Percentiles rank a stretch among this genome's conserved stretches.
Conservation (phyloP, 2,888 invertebrate genomes). For the Dendrolimus houi region DNA sequence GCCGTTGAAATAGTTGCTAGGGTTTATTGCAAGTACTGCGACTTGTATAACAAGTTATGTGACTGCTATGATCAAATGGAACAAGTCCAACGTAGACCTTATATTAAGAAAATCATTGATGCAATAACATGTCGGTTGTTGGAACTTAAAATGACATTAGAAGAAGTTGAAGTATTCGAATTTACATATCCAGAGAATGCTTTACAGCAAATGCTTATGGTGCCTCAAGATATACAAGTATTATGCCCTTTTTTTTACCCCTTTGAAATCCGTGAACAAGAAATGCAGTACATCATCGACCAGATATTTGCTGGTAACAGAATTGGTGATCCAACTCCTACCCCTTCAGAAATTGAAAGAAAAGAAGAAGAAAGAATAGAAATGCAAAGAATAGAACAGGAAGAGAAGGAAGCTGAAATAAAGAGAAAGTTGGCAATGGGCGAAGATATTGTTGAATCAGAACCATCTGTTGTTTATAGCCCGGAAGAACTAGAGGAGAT, state of each 20-base stretch:
- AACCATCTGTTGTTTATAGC: constrained; percentile 26
- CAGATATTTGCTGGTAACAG: constrained; percentile 58
- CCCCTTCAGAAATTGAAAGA: constrained; percentile 45
- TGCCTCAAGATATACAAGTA: constrained; percentile 80
- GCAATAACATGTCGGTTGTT: constrained; percentile 74
- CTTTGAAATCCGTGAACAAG: constrained; percentile 66
- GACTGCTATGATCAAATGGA: constrained; percentile 78
- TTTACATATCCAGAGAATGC: constrained; percentile 85
- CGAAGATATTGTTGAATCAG: constrained; percentile 32
- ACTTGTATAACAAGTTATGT: constrained; percentile 73
- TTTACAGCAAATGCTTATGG: constrained; percentile 80
- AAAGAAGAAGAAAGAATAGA: constrained; percentile 39
- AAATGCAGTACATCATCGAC: constrained; percentile 64
- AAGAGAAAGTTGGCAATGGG: constrained; percentile 41
- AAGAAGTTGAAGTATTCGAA: constrained; percentile 75
- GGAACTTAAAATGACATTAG: constrained; percentile 75
- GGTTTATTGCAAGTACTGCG: constrained; percentile 69
- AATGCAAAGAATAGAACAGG: constrained; percentile 33
- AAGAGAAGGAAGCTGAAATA: constrained; percentile 43
- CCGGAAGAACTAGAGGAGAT: constrained; percentile 41
- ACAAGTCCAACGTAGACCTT: constrained; percentile 76
- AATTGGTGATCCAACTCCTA: constrained; percentile 49
- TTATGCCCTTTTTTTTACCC: constrained; percentile 79
- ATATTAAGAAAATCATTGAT: constrained; percentile 76
- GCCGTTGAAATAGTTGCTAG: constrained; percentile 69